These are phyloP conservation scores for Rhogogaster chlorosoma DNA, from an alignment of 2,888 invertebrate genomes.

Conservation along the genomic window DNA sequence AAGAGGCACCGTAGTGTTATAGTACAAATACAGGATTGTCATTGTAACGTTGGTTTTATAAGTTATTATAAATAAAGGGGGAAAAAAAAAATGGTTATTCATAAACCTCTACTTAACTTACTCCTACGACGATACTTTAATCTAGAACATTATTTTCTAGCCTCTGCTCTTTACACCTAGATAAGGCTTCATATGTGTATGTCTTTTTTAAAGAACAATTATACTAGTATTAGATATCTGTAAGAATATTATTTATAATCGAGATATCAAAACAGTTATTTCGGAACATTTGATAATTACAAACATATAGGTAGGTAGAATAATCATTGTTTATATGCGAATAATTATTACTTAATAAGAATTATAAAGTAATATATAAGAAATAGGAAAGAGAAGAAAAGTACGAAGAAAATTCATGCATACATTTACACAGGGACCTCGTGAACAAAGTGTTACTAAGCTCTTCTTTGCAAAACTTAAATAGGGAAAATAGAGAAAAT, in stretches of 20 bases:
- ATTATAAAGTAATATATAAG: background rate
- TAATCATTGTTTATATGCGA: background rate
- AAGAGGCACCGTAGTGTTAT: constrained; percentile 56
- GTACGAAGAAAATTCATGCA: background rate
- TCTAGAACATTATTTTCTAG: constrained; percentile 6
- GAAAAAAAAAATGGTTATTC: constrained; percentile 48
- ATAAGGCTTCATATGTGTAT: background rate
- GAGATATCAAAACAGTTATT: constrained; percentile 33
- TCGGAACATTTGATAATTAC: constrained; percentile 28
- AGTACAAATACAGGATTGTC: constrained; percentile 71
- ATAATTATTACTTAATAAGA: background rate
- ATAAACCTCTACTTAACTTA: background rate
- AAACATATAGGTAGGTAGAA: background rate
- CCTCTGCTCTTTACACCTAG: constrained; percentile 6
- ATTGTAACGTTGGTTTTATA: constrained; percentile 72
- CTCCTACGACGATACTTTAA: constrained; percentile 2
- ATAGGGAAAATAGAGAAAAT: background rate
- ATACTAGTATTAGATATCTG: constrained; percentile 9
- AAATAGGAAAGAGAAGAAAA: background rate
- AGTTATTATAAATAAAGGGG: constrained; percentile 73
- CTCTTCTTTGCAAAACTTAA: background rate
- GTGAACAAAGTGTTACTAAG: background rate
- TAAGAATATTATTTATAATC: constrained; percentile 36
- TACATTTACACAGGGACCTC: background rate
- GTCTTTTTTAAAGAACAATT: background rate